These are phyloP conservation scores for Sebastes matsubarae DNA, from an alignment of 2,797 vertebrate genomes.

Conservation along the genomic window DNA sequence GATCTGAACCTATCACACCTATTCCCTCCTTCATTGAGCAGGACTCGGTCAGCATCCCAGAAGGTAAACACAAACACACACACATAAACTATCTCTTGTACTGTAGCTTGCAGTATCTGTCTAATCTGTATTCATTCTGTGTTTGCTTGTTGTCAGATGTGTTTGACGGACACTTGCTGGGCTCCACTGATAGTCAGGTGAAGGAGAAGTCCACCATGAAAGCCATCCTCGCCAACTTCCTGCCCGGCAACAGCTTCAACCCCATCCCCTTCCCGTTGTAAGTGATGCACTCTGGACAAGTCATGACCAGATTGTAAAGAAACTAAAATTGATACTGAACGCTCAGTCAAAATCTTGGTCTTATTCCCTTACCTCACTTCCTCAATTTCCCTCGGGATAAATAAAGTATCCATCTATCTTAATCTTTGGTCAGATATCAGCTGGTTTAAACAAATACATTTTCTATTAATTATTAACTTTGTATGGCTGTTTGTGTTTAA, in stretches of 20 bases:
- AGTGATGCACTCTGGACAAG: constrained; percentile 67
- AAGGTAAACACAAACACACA: constrained; percentile 79
- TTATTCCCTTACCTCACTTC: too few relatives aligned
- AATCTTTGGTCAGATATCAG: background rate
- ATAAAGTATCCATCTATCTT: too few relatives aligned
- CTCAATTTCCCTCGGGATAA: too few relatives aligned
- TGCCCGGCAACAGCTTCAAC: constrained; percentile 97
- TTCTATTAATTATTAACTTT: too few relatives aligned
- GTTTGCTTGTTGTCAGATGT: constrained; percentile 84
- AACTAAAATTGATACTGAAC: background rate
- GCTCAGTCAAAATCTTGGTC: background rate
- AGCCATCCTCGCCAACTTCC: constrained; percentile 96
- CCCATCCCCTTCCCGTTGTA: constrained; percentile 97
- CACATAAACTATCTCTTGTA: background rate
- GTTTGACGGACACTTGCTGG: constrained; percentile 93
- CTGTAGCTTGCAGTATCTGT: background rate
- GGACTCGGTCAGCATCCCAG: constrained; percentile 89
- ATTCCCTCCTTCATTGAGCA: constrained; percentile 83
- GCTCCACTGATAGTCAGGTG: constrained; percentile 95
- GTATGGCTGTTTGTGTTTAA: too few relatives aligned
- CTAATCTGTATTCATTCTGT: background rate
- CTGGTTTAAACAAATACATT: background rate
- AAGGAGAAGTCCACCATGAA: constrained; percentile 99
- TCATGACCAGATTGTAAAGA: background rate
- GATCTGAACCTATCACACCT: constrained; percentile 79